These are phyloP conservation scores for Aphelinus atriplicis DNA, from an alignment of 1,140 invertebrate genomes.

Conservation along the genomic window DNA sequence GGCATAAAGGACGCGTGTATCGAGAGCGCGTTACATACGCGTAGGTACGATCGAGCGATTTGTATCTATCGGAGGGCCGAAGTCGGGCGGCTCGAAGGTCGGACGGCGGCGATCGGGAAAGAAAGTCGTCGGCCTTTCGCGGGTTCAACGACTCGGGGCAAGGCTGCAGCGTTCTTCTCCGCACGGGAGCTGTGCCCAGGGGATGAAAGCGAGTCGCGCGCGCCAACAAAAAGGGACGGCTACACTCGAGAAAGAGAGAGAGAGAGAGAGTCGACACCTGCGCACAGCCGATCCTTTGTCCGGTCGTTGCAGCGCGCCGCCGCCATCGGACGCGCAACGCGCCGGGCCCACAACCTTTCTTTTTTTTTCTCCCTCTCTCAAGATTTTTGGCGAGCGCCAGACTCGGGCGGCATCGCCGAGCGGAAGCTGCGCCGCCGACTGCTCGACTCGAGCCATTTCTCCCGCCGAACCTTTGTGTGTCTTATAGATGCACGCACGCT, in stretches of 20 bases:
- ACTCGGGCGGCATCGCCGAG: too few relatives aligned
- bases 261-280: constrained; percentile 32
- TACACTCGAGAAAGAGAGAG: constrained; percentile 3
- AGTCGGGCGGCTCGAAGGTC: not conserved
- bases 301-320: not conserved
- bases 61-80: too few relatives aligned
- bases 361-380: not conserved
- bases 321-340: not conserved
- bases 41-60: too few relatives aligned
- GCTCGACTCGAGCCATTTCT: too few relatives aligned
- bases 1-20: not conserved
- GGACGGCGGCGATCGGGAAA: constrained; percentile 16
- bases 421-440: too few relatives aligned
- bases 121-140: constrained; percentile 45
- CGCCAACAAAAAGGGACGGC: constrained; percentile 6
- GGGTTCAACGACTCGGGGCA: constrained; percentile 43
- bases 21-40: too few relatives aligned
- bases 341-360: not conserved
- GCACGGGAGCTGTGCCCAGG: not conserved
- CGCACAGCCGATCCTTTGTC: not conserved
- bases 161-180: not conserved
- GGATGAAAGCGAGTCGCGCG: constrained; percentile 22
- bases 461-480: too few relatives aligned
- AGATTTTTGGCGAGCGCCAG: not conserved
- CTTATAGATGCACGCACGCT: not conserved